Evolutionary conservation across 2,888 invertebrate species (phyloP), one percentile per base, ranked within the genome.

Genomic region (Isoperla grammatica): DNA sequence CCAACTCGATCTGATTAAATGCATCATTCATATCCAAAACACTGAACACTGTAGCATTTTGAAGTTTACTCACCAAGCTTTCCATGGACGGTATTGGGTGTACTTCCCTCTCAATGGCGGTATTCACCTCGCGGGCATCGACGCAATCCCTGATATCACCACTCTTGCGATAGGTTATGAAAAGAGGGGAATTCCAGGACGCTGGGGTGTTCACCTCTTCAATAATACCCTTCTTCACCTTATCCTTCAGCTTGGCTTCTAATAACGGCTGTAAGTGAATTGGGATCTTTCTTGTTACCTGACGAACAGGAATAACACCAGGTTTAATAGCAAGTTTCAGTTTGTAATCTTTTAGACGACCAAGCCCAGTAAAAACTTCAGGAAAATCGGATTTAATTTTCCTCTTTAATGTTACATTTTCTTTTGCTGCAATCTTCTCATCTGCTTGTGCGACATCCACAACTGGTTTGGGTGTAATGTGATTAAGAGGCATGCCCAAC

Each of bases 1-100:
- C 57, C 15, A 74, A 62, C 60, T 70, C 69, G 1, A 74, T 57
- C 59, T 74, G 73, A 63, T 74, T 72, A 61, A 70, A 73, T 1
- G 70, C 73, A 23, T 69, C 64, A 49, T 69, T 69, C 3, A 73
- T 59, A 58, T 74, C 73, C 2, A 72, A 59, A 61, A 71, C 69
- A 12, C 65, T 61, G 39, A 69, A 71, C 19, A 40, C 29, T 46
- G 66, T 64, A 1, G 68, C 66, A 42, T 53, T 22, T 68, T 40
- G 43, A 29, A 73, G 58, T 42, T 64, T 59, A 11, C 67, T 64
- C 11, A 68, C n/a, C 20, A 67, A 39, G 2, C 60, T 20, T 13
- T 67, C 64, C 63, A 68, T 67, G 8, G 64, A 63, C 4, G 67
- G 65, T 39, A 68, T 49, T 35, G 64, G 67, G 58, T 67, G 62